Evolutionary conservation across 2,113 vertebrate genomes (phyloP), one percentile per base, ranked within the genome.

Genomic region (Scalopus aquaticus): DNA sequence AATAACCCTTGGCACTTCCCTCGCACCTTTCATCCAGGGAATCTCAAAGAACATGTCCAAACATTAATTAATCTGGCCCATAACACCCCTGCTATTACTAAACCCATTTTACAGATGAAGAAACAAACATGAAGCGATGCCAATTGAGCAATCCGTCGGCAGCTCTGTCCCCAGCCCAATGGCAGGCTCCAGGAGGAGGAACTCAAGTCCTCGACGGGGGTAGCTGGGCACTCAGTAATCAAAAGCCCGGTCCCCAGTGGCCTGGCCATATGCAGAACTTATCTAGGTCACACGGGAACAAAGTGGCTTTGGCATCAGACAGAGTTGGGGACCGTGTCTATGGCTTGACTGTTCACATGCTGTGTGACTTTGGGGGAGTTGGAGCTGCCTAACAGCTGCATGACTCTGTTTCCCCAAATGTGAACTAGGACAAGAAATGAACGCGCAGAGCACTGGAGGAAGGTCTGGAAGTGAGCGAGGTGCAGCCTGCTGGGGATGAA

Each of bases 91-190:
- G 85, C 92, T 81, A 79, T 95, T 92, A 97, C 84, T 80, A 93
- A 93, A 15, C 82, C 96, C 95, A 93, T 83, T 96, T 97, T 90
- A 96, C 95, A 96, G 95, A 96, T 32, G 72, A 90, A 95, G 69
- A 92, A 95, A 95, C 32, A 95, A 81, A 78, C 80, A 90, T 30
- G 44, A 90, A 73, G 67, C 24, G 0, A 73, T 77, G 77, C 44
- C 42, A 28, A 22, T 49, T 96, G 78, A 42, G 84, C 85, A 60
- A 92, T 22, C 46, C 39, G 49, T 46, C 67, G n/a, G 54, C 44
- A 37, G 49, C 51, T 56, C 32, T 9, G 0, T 58, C 56, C 32
- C 30, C 46, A 39, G 15, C 19, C 37, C 15, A 4, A 6, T 4
- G 44, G 9, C 49, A 24, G 51, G 44, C 73, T 64, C n/a, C 3